Base-by-base conservation (phyloP, 2,888 invertebrate genomes). In the Trachelus iudaicus region DNA sequence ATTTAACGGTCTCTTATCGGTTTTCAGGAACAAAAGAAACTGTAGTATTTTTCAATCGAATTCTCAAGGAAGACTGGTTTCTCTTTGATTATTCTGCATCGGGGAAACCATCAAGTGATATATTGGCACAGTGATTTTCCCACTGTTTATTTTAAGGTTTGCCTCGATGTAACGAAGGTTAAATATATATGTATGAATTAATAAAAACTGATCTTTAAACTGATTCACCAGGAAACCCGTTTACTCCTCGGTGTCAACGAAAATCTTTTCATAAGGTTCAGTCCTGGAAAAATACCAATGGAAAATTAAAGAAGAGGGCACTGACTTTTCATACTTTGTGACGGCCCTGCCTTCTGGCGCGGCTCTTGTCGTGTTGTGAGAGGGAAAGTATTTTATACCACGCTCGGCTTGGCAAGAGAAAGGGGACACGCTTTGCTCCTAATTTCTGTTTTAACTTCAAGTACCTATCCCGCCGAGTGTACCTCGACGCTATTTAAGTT, bases 361-460 rank as follows among this genome's bases (percentile, higher is more conserved):
- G 73, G 77, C 56, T 75, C 73, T 77, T 73, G 82, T 79, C 79
- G 75, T 80, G 83, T 85, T 84, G 83, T 88, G 89, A 91, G 90
- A 91, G 91, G 89, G 91, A 91, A 91, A 91, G 91, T 91, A 90
- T 90, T 90, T 90, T 91, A 88, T 90, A 88, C 86, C 89, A 91
- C 91, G 91, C 89, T 91, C 91, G 87, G 91, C 90, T 91, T 90
- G 88, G 90, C 89, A 91, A 91, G 91, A 91, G 91, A 91, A 91
- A 91, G 91, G 91, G 91, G 91, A 91, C 90, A 91, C 88, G 90
- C 88, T 90, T 88, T 90, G 90, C 90, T 91, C 91, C 91, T 90
- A 91, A 91, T 91, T 91, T 91, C 90, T 90, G 91, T 85, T 88
- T 90, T 87, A 88, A 88, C 88, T 89, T 86, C 83, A 83, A 81